Evolutionary conservation across 1,140 invertebrate genomes (phyloP).

Genomic region (Saccostrea glomerata): DNA sequence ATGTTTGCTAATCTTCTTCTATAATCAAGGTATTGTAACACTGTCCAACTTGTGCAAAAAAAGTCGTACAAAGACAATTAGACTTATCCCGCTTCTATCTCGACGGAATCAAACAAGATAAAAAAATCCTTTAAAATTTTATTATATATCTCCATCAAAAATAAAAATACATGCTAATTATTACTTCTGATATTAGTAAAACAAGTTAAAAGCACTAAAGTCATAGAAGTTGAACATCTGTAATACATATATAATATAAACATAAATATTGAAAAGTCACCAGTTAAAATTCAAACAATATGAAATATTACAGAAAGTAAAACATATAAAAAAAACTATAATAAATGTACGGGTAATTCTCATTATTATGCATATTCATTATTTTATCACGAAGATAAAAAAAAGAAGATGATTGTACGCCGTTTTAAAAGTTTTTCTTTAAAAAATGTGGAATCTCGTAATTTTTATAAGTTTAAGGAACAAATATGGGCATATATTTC

Average conservation of each 20-base stretch:
- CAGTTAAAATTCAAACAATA: neutral
- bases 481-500: no score
- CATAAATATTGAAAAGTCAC: slow-evolving; percentile 21
- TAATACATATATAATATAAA: neutral
- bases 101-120: neutral
- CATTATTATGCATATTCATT: neutral
- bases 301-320: neutral
- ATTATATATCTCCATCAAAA: slow-evolving; percentile 11
- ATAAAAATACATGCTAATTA: neutral
- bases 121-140: neutral
- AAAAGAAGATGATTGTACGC: no score
- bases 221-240: neutral
- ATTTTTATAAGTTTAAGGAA: no score
- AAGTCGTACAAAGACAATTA: no score
- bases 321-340: neutral
- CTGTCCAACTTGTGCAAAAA: no score
- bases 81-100: no score
- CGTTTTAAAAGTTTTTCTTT: neutral
- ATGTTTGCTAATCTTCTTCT: no score
- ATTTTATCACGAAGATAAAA: neutral
- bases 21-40: no score
- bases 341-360: neutral
- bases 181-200: neutral
- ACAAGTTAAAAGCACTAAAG: neutral
- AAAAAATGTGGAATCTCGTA: neutral